These are phyloP conservation scores for Tuberolachnus salignus DNA, from an alignment of 2,888 invertebrate species.

Conservation along the genomic window DNA sequence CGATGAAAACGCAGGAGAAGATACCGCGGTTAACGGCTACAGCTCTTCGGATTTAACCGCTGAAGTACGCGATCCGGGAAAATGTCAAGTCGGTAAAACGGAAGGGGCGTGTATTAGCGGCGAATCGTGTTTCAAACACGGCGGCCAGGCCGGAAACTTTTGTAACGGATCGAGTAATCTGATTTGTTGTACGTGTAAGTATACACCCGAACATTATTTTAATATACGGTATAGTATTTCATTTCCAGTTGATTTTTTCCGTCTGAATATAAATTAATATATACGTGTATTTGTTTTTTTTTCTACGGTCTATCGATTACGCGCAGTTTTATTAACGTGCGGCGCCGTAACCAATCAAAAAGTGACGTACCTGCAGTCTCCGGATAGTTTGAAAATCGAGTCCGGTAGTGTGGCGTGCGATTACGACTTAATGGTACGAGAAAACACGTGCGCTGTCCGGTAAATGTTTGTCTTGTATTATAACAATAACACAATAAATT, in stretches of 20 bases:
- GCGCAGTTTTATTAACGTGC: slow-evolving; percentile 61
- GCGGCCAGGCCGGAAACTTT: slow-evolving; percentile 58
- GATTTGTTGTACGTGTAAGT: slow-evolving; percentile 59
- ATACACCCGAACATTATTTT: background rate
- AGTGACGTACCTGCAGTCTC: slow-evolving; percentile 61
- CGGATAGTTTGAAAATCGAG: slow-evolving; percentile 60
- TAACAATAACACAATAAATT: background rate
- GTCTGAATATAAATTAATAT: background rate
- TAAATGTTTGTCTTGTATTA: slow-evolving; percentile 50
- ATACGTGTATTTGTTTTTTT: slow-evolving; percentile 13
- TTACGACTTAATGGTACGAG: slow-evolving; percentile 60
- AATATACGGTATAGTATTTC: background rate
- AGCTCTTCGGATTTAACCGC: slow-evolving; percentile 37
- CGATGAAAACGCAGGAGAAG: background rate
- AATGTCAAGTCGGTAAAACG: slow-evolving; percentile 58
- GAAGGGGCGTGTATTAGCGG: slow-evolving; percentile 59
- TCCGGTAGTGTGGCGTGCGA: slow-evolving; percentile 62
- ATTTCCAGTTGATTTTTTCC: background rate
- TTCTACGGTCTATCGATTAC: background rate
- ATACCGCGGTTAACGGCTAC: slow-evolving; percentile 12
- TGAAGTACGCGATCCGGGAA: slow-evolving; percentile 43
- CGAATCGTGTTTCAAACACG: slow-evolving; percentile 59
- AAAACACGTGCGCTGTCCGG: slow-evolving; percentile 61
- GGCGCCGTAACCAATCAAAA: slow-evolving; percentile 61
- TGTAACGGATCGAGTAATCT: slow-evolving; percentile 58